Evolutionary conservation across 2,113 vertebrate species (phyloP).

Genomic region (Tragelaphus scriptus): DNA sequence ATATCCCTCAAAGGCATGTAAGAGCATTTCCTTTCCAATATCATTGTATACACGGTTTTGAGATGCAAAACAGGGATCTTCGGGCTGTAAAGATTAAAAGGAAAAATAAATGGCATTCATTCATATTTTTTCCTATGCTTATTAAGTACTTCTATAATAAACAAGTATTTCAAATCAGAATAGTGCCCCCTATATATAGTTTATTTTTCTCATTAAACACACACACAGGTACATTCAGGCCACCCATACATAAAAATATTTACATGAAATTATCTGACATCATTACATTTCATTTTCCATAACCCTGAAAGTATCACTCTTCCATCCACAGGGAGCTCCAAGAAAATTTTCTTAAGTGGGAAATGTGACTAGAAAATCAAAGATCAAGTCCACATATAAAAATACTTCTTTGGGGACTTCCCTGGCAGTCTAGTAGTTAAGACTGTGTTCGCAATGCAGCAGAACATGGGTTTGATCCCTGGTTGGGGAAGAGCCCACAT

Average conservation of each 20-base stretch:
- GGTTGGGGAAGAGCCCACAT: background rate
- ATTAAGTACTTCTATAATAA: background rate
- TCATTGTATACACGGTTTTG: slow-evolving; percentile 98
- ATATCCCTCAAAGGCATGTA: slow-evolving; percentile 97
- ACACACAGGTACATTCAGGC: background rate
- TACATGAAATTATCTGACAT: background rate
- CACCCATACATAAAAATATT: background rate
- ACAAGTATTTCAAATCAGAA: background rate
- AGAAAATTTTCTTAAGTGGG: background rate
- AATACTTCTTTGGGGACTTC: background rate
- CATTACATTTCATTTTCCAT: background rate
- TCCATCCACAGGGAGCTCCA: background rate
- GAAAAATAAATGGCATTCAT: background rate
- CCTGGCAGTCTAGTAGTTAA: background rate
- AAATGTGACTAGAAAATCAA: background rate
- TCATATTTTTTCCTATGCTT: background rate
- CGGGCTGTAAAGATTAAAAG: slow-evolving; percentile 80
- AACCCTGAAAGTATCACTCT: background rate
- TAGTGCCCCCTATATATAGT: background rate
- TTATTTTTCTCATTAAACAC: background rate
- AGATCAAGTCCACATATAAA: background rate
- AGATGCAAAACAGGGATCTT: slow-evolving; percentile 94
- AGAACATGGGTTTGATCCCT: background rate
- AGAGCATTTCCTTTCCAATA: slow-evolving; percentile 98
- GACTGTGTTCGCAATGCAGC: background rate